Evolutionary conservation across 2,797 vertebrate species (phyloP), one percentile per base, ranked within the genome.

Genomic region (Sebastes glaucus): DNA sequence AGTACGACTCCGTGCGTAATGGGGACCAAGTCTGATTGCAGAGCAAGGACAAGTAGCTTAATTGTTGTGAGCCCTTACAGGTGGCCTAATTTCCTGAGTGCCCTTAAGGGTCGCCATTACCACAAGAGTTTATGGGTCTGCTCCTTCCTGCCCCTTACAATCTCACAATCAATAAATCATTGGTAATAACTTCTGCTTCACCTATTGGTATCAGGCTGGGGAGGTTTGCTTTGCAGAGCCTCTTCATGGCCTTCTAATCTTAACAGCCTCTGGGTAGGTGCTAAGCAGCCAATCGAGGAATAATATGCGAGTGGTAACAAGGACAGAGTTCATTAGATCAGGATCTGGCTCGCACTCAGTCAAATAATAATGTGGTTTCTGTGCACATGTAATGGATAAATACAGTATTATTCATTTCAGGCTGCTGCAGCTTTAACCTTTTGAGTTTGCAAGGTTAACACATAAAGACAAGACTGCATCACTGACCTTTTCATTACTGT

Each of bases 131-230:
- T 81, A 85, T 71, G 52, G 32, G 81, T 71, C 49, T 46, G 60
- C 78, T 83, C 52, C 42, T 74, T 83, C 74, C 67, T 80, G 78
- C 57, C 60, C 66, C 57, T 77, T 32, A 62, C 23, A 25, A 65
- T 83, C 80, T 71, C 57, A 38, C 76, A 87, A 75, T 87, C 80
- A 86, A 82, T 87, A 86, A 89, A 85, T 91, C 81, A 75, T 78
- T 80, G 57, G 68, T 79, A 80, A 85, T 84, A 72, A 78, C 77
- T n/a, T 28, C 23, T 55, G 71, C 18, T 52, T 80, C 81, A 77
- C 69, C 72, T 82, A 75, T 53, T 70, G 65, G 69, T 66, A 52
- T 42, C 9, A 20, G 65, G 68, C 72, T 28, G 61, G 28, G 23
- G 56, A 59, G 63, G 66, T 85, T 71, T 72, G 18, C 61, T 67